Percentiles rank a stretch among this genome's conserved stretches.
Evolutionary conservation across 2,888 invertebrate species (phyloP).

Genomic region (Troides oblongomaculatus): DNA sequence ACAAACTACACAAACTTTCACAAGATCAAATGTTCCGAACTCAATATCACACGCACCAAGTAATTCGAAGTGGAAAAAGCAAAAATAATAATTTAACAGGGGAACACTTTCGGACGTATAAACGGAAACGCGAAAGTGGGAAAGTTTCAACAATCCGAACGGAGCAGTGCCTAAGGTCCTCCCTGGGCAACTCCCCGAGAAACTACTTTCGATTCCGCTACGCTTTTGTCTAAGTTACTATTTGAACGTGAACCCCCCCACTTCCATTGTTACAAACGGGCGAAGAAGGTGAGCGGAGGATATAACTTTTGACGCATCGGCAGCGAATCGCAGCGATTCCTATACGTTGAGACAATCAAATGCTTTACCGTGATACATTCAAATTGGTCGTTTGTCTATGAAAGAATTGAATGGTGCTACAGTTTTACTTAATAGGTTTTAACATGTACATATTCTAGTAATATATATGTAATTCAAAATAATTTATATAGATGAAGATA

Average conservation of each 20-base stretch:
- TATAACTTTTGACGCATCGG: constrained; percentile 47
- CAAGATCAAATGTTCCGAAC: constrained; percentile 31
- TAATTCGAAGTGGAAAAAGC: constrained; percentile 51
- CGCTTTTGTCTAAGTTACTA: constrained; percentile 75
- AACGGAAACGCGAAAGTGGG: constrained; percentile 72
- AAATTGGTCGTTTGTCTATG: constrained; percentile 39
- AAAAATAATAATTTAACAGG: constrained; percentile 73
- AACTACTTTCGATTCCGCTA: constrained; percentile 68
- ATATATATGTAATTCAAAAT: too few species aligned
- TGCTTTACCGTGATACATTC: constrained; percentile 50
- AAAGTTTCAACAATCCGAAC: constrained; percentile 72
- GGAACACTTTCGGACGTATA: constrained; percentile 69
- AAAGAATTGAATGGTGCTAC: constrained; percentile 1
- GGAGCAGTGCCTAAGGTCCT: constrained; percentile 62
- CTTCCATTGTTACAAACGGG: constrained; percentile 54
- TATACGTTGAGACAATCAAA: constrained; percentile 41
- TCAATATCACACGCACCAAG: constrained; percentile 59
- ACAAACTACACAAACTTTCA: constrained; percentile 38
- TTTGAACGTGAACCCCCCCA: constrained; percentile 59
- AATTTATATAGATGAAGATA: background rate
- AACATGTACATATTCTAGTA: too few species aligned
- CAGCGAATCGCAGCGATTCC: constrained; percentile 32
- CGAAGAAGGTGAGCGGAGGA: constrained; percentile 41
- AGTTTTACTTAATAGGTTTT: too few species aligned
- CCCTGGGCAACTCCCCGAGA: constrained; percentile 56